Evolutionary conservation across 2,113 vertebrate species (phyloP), one percentile per base, ranked within the genome.

Genomic region (Strix uralensis): DNA sequence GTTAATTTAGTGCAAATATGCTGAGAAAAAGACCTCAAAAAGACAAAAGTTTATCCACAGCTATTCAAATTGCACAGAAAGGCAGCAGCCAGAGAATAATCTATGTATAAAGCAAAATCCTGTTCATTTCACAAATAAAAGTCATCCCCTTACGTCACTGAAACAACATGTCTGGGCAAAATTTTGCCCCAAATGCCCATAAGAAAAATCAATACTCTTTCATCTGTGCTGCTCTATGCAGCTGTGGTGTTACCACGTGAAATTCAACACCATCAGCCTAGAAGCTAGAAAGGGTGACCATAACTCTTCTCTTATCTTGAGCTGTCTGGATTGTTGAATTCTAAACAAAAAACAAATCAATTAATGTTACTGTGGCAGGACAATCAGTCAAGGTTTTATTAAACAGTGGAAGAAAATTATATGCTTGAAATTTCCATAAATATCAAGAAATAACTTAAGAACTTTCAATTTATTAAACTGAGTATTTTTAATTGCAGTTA

Each of bases 151-250:
- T 22, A 44, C 21, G 49, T 92, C 22, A 80, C 7, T 83, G 44
- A 63, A 65, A 77, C 27, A 63, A 55, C 4, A 15, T 47, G 17
- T 16, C 69, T 17, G 20, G 63, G 42, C 36, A 71, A 66, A 47
- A 21, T 61, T 70, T 96, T 77, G 18, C 36, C 79, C 22, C 52
- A 90, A n/a, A 65, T 46, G 8, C 25, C 19, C 18, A 15, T 84
- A 96, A 87, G 93, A 97, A 98, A 98, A 94, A 94, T 86, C 96
- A 97, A 87, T 49, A 96, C 69, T 66, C 88, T 98, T 97, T 57
- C 7, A 97, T 98, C 90, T 74, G 3, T 59, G 44, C 86, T 96
- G 46, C 66, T 90, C 81, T 97, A 69, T 88, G 95, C 59, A 97
- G 96, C 96, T 97, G 95, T 92, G 86, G 62, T 97, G 95, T 93